Percentiles rank a stretch among this genome's conserved stretches.
Conservation (phyloP, 2,797 vertebrate species). For the Glyptemys insculpta region DNA sequence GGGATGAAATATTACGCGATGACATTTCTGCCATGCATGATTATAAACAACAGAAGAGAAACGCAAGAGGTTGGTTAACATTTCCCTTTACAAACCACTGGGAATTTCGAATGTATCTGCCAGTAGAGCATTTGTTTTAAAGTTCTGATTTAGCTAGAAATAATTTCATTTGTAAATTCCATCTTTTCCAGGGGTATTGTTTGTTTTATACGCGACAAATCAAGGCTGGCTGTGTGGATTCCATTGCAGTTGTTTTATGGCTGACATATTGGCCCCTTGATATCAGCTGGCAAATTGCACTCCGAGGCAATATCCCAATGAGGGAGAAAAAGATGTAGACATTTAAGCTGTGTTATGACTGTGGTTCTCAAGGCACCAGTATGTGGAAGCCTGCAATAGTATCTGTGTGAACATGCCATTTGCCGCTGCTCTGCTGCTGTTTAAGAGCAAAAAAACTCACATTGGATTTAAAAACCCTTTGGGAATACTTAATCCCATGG, state of each 20-base stretch:
- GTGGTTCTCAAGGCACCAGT: not conserved
- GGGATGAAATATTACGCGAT: conserved; percentile 52
- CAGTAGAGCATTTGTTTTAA: conserved; percentile 4
- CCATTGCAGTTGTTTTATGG: accelerated
- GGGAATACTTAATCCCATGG: not conserved
- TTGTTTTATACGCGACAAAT: not conserved
- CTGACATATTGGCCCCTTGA: not conserved
- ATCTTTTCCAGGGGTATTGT: not conserved
- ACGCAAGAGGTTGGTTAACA: conserved; percentile 35
- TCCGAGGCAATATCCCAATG: not conserved
- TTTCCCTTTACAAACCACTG: conserved; percentile 60
- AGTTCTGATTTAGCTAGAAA: not conserved
- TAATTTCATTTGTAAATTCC: not conserved
- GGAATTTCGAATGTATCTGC: conserved; percentile 32
- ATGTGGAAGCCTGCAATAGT: not conserved
- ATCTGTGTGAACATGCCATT: not conserved
- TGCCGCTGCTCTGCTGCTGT: not conserved
- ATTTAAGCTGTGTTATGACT: not conserved
- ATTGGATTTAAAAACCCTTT: not conserved
- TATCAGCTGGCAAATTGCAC: not conserved
- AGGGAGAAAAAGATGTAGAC: not conserved
- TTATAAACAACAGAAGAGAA: conserved; percentile 59
- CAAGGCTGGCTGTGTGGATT: not conserved
- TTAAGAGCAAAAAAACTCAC: not conserved
- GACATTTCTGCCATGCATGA: conserved; percentile 32